Evolutionary conservation across 2,113 vertebrate genomes (phyloP).

Genomic region (Rhinopomastus cyanomelas): DNA sequence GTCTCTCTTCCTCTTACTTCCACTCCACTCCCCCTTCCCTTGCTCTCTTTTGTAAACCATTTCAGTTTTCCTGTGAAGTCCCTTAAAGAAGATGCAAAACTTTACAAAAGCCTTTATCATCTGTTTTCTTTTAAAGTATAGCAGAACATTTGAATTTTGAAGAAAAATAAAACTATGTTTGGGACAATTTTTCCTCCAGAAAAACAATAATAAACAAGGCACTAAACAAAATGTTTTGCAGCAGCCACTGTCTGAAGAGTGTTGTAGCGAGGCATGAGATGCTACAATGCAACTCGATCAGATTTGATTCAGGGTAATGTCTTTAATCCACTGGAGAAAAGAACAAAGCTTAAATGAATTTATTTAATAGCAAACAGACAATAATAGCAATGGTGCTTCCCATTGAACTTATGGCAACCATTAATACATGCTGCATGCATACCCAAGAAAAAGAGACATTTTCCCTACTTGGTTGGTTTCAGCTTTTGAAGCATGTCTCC

Average conservation of each 20-base stretch:
- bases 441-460: slow-evolving; percentile 45
- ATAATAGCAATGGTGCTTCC: slow-evolving; percentile 35
- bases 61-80: neutral
- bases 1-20: neutral
- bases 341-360: slow-evolving; percentile 43
- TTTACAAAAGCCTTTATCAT: neutral
- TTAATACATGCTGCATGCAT: neutral
- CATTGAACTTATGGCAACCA: slow-evolving; percentile 52
- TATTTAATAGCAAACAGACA: slow-evolving; percentile 52
- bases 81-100: neutral
- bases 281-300: slow-evolving; percentile 13
- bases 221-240: slow-evolving; percentile 40
- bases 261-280: neutral
- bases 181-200: neutral
- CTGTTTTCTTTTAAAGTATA: slow-evolving; percentile 39
- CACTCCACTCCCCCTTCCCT: neutral
- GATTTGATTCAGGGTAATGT: slow-evolving; percentile 18
- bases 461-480: slow-evolving; percentile 58
- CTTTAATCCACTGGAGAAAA: slow-evolving; percentile 44
- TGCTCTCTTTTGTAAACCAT: neutral
- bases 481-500: slow-evolving; percentile 59
- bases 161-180: neutral
- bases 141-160: neutral
- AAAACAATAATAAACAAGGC: slow-evolving; percentile 36
- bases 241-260: neutral